Base-by-base conservation (phyloP, 2,888 invertebrate species). In the Dermolepida albohirtum region DNA sequence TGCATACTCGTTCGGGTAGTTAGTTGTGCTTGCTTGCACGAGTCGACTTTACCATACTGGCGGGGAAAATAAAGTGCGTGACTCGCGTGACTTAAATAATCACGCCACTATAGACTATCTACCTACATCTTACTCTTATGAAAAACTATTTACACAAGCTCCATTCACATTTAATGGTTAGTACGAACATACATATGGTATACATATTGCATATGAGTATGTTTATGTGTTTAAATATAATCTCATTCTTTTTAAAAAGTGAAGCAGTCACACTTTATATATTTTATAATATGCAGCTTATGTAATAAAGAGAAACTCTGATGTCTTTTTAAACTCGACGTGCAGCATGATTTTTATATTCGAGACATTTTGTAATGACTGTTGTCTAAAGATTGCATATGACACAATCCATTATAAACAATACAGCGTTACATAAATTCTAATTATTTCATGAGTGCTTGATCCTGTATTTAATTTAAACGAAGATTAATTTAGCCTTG, bases 11-110 rank as follows among this genome's bases (percentile, higher is more conserved):
- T 39, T 39, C 17, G 40, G 40, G 16, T 57, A 22, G 57, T 57
- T 43, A 43, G 43, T n/a, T 22, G 41, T 43, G 57, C 43, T 27
- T 22, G 16, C 55, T 55, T 41, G 43, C 22, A 12, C 41, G 43
- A 22, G 57, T 41, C 27, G 43, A 22, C 27, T 57, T 12, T 57
- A 57, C 43, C 22, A 43, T 43, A 22, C 43, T 27, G 43, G 43
- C 14, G 43, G 27, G 68, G 22, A 70, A 70, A 55, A 34, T 12
- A 71, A 57, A 59, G 72, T 64, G 74, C 74, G 73, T 74, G 73
- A 70, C 70, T 72, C 41, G 70, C 73, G 70, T 73, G 72, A 71
- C 72, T 59, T 63, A 49, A 51, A 64, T 27, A 54, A 47, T 69
- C 68, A 70, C 69, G 66, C 66, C 16, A 66, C 47, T 29, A 40